Conservation (phyloP, 2,888 invertebrate species). For the Pristionchus maxplancki region DNA sequence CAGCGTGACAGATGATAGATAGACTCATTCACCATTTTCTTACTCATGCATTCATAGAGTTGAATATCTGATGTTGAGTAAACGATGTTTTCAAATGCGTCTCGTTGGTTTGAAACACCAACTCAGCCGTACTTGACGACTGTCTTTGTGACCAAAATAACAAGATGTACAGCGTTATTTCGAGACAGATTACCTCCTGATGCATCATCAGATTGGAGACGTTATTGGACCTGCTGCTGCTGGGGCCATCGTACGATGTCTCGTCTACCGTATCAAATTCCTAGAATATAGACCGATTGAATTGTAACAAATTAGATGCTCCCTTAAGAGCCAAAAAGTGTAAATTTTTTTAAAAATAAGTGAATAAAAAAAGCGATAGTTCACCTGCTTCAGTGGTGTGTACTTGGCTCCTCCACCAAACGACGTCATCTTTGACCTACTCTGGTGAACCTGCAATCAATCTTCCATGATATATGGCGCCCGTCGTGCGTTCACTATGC, state of each 20-base stretch:
- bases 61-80: background rate
- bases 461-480: background rate
- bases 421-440: conserved; percentile 24
- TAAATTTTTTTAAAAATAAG: too few species aligned
- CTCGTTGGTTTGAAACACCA: background rate
- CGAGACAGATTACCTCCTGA: conserved; percentile 51
- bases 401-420: conserved; percentile 57
- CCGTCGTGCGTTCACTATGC: background rate
- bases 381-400: conserved; percentile 55
- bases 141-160: background rate
- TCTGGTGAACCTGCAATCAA: conserved; percentile 44
- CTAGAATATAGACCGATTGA: background rate
- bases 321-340: too few species aligned
- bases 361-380: background rate
- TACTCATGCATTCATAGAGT: too few species aligned
- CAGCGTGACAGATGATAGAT: too few species aligned
- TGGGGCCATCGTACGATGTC: conserved; percentile 77
- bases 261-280: background rate
- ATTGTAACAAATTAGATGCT: too few species aligned
- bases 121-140: background rate
- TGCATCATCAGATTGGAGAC: conserved; percentile 57
- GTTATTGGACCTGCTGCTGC: conserved; percentile 82
- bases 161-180: background rate
- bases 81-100: background rate
- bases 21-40: too few species aligned